phyloP scores from a whole-genome alignment of 2,113 vertebrate genomes.

The Microcebus ravelobensis region DNA sequence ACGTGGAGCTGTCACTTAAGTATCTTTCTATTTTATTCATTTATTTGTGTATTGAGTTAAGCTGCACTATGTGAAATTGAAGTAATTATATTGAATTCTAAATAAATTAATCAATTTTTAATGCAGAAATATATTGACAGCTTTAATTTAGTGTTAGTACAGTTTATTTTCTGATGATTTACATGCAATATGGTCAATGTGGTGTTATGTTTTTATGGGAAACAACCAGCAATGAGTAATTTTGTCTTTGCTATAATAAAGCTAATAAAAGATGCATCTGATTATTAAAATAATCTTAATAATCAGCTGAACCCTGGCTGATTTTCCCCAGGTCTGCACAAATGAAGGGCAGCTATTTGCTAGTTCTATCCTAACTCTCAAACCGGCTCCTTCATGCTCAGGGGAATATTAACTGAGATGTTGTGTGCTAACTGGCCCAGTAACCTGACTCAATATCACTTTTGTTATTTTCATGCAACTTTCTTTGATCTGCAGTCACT shows the following conservation, averaged over 20 bases:
- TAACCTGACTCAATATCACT: neutral
- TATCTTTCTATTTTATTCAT: neutral
- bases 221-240: neutral
- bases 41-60: conserved; percentile 14
- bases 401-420: fast-evolving
- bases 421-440: neutral
- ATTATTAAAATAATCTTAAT: neutral
- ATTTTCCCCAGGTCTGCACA: neutral
- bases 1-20: neutral
- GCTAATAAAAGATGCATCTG: neutral
- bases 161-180: neutral
- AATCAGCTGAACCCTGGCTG: neutral
- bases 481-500: neutral
- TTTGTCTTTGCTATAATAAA: neutral
- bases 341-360: neutral
- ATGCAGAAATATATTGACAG: neutral
- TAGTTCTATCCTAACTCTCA: neutral
- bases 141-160: neutral
- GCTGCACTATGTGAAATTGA: conserved; percentile 16
- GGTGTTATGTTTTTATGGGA: neutral
- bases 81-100: neutral
- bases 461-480: neutral
- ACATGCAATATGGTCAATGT: neutral
- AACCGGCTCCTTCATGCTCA: neutral
- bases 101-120: conserved; percentile 28